Evolutionary conservation across 2,888 invertebrate species (phyloP).

Genomic region (Tromatobia lineatoria): DNA sequence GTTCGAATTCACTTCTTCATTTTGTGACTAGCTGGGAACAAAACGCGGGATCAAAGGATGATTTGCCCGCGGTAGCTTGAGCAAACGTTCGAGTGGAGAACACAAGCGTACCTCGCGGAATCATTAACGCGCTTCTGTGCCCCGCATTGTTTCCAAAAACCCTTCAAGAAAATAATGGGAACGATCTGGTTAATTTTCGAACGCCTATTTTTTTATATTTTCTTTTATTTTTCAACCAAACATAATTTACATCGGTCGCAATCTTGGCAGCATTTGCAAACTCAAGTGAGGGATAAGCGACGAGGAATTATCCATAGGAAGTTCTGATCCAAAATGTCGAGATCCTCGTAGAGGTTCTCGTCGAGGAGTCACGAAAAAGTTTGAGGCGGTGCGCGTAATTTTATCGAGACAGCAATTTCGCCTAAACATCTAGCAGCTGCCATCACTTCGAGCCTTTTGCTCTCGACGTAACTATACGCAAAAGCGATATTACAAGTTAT

Average conservation of each 20-base stretch:
- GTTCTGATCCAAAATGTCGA: conserved; percentile 55
- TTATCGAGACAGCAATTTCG: conserved; percentile 76
- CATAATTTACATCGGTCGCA: conserved; percentile 29
- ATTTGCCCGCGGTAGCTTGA: conserved; percentile 52
- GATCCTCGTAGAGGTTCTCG: conserved; percentile 1
- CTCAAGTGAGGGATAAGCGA: not conserved
- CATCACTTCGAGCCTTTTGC: conserved; percentile 53
- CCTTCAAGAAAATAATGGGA: conserved; percentile 36
- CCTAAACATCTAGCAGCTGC: conserved; percentile 77
- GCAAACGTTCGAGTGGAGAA: conserved; percentile 49
- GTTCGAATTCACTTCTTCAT: conserved; percentile 27
- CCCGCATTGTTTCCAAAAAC: conserved; percentile 36
- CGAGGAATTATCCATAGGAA: conserved; percentile 39
- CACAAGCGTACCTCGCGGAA: conserved; percentile 37
- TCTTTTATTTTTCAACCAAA: conserved; percentile 10
- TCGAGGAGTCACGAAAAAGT: conserved; percentile 24
- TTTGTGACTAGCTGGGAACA: not conserved
- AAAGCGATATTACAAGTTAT: conserved; percentile 49
- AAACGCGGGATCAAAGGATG: conserved; percentile 55
- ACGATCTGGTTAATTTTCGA: conserved; percentile 51
- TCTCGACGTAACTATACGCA: conserved; percentile 53
- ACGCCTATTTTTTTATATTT: conserved; percentile 7
- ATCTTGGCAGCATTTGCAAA: conserved; percentile 6
- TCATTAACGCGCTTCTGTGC: conserved; percentile 54
- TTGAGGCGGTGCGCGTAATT: conserved; percentile 69